Percentiles rank a stretch among this genome's conserved stretches.
These are phyloP conservation scores for Arctocebus calabarensis DNA, from an alignment of 2,797 vertebrate species.

Conservation along the genomic window DNA sequence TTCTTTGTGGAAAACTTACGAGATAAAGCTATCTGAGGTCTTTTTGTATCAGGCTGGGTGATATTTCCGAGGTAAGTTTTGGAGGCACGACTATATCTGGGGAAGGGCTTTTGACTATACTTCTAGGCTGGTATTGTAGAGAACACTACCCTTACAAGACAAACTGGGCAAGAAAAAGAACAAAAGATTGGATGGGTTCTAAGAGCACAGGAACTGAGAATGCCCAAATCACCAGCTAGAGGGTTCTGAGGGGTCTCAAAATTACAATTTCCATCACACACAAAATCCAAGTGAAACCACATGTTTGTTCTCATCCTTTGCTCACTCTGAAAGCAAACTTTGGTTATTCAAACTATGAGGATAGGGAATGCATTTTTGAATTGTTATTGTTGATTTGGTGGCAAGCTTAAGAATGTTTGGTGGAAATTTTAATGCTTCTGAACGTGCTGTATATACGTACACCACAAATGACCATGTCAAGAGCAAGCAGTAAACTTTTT, in stretches of 20 bases:
- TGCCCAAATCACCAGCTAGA: neutral
- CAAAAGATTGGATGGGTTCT: neutral
- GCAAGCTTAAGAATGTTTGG: neutral
- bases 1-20: slow-evolving; percentile 39
- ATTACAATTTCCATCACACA: neutral
- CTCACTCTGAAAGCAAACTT: neutral
- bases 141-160: neutral
- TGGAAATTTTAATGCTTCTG: slow-evolving; percentile 51
- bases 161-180: neutral
- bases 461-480: slow-evolving; percentile 30
- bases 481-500: neutral
- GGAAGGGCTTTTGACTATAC: neutral
- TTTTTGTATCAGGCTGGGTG: neutral
- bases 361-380: neutral
- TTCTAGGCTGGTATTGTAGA: slow-evolving; percentile 13
- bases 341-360: neutral
- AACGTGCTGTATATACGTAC: neutral
- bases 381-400: neutral
- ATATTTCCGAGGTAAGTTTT: slow-evolving; percentile 42
- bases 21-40: neutral
- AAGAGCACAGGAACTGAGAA: neutral
- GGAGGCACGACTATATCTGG: neutral
- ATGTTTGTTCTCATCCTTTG: neutral
- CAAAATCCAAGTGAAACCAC: neutral
- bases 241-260: neutral